These are phyloP conservation scores for Rhysida immarginata DNA, from an alignment of 1,140 invertebrate genomes.

Conservation along the genomic window DNA sequence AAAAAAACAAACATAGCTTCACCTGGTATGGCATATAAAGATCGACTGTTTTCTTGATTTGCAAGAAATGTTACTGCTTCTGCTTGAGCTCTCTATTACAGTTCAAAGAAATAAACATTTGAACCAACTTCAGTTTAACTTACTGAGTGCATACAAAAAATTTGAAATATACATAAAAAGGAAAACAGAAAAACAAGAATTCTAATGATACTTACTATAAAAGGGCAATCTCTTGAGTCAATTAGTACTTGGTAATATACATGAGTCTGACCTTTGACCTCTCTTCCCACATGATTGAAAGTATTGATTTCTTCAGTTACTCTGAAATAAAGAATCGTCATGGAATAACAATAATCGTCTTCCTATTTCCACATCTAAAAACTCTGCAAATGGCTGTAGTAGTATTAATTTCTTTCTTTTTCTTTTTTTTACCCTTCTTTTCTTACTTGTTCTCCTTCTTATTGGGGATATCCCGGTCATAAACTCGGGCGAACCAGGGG, in stretches of 20 bases:
- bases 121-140: not conserved
- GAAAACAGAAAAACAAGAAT: too few species aligned
- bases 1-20: not conserved
- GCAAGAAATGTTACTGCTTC: slow-evolving; percentile 95
- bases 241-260: slow-evolving; percentile 96
- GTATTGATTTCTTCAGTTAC: slow-evolving; percentile 25
- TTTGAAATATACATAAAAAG: too few species aligned
- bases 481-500: slow-evolving; percentile 86
- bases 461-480: slow-evolving; percentile 68
- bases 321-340: too few species aligned
- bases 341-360: too few species aligned
- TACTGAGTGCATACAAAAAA: too few species aligned
- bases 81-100: slow-evolving; percentile 74
- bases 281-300: slow-evolving; percentile 51
- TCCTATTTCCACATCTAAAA: too few species aligned
- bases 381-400: too few species aligned
- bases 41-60: slow-evolving; percentile 79
- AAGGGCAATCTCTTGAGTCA: slow-evolving; percentile 87
- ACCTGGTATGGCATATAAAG: slow-evolving; percentile 82
- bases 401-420: too few species aligned
- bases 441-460: slow-evolving; percentile 27
- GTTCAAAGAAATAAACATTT: not conserved
- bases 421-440: too few species aligned
- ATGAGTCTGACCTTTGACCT: slow-evolving; percentile 76
- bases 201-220: slow-evolving; percentile 54